Evolutionary conservation across 2,797 vertebrate species (phyloP).

Genomic region (Acipenser oxyrinchus): DNA sequence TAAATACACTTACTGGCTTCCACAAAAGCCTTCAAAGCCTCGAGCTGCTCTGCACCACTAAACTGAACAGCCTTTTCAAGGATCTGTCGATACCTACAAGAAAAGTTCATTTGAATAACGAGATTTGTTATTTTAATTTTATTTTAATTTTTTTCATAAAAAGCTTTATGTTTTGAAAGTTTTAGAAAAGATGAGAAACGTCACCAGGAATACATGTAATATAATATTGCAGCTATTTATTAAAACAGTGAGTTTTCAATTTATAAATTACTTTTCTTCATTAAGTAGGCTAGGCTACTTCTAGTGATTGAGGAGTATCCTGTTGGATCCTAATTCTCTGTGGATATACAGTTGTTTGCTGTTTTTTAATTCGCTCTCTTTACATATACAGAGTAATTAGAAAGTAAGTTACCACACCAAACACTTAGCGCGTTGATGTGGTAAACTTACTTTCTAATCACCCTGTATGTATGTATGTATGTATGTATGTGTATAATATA

Average conservation of each 20-base stretch:
- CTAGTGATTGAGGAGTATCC: too few species aligned
- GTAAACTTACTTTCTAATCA: too few species aligned
- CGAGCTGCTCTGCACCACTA: constrained; percentile 79
- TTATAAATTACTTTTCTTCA: too few species aligned
- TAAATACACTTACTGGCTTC: constrained; percentile 84
- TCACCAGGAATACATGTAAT: too few species aligned
- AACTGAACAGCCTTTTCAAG: constrained; percentile 92
- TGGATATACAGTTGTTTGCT: neutral
- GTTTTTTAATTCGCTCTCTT: neutral
- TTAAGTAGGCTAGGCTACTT: too few species aligned
- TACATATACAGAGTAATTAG: too few species aligned
- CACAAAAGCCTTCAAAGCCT: constrained; percentile 95
- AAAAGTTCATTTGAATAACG: neutral
- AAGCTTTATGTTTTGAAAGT: neutral
- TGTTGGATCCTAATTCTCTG: too few species aligned
- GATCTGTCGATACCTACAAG: constrained; percentile 85
- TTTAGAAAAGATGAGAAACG: too few species aligned
- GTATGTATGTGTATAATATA: too few species aligned
- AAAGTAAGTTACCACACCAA: neutral
- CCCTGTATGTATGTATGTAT: neutral
- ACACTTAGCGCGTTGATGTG: neutral
- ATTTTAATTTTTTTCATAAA: neutral
- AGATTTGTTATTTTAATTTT: neutral
- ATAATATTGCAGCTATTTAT: too few species aligned
- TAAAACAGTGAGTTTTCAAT: too few species aligned